phyloP scores from a whole-genome alignment of 30 jellyfish, hydroid and myxozoan species.

The Aurelia sp. region DNA sequence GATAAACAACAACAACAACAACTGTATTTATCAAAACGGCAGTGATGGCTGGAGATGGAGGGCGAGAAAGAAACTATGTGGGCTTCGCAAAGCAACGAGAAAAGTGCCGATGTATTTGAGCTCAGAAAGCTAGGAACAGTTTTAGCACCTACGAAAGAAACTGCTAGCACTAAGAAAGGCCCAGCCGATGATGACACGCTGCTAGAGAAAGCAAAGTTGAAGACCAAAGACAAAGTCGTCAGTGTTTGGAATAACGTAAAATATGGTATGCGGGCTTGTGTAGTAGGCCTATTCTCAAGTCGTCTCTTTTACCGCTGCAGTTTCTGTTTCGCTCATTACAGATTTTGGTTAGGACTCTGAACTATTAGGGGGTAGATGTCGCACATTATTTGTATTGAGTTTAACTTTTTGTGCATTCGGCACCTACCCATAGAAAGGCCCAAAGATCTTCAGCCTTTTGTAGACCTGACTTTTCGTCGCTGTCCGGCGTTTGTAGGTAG shows the following conservation, averaged over 20 bases:
- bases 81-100: constrained; percentile 8
- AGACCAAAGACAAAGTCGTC: constrained; percentile 61
- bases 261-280: constrained; percentile 65
- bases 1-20: constrained; percentile 15
- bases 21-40: neutral
- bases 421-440: too few relatives aligned
- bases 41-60: constrained; percentile 47
- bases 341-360: too few relatives aligned
- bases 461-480: too few relatives aligned
- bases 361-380: too few relatives aligned
- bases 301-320: too few relatives aligned
- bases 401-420: too few relatives aligned
- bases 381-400: too few relatives aligned
- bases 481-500: too few relatives aligned
- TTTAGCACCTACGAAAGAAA: constrained; percentile 17
- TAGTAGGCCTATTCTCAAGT: too few relatives aligned
- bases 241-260: constrained; percentile 97
- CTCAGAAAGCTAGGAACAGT: constrained; percentile 40
- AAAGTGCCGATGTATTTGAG: constrained; percentile 19
- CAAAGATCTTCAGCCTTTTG: too few relatives aligned
- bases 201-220: constrained; percentile 49
- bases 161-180: neutral
- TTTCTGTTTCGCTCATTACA: too few relatives aligned
- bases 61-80: neutral
- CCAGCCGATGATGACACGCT: constrained; percentile 37